These are phyloP conservation scores for Malurus splendens DNA, from an alignment of 2,797 vertebrate genomes.

Conservation along the genomic window DNA sequence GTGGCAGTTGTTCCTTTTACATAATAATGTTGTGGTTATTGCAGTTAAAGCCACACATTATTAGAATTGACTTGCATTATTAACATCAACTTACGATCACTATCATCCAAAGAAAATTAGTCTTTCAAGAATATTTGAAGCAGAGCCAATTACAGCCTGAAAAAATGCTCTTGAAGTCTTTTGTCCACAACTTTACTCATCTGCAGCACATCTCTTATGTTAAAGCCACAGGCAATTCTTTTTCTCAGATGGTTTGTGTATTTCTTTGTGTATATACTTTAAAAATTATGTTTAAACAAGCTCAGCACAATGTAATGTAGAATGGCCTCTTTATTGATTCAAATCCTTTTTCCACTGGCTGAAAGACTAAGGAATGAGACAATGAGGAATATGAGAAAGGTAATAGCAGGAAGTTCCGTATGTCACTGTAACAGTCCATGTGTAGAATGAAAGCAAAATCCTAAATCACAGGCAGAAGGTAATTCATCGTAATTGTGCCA, in stretches of 20 bases:
- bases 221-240: not conserved
- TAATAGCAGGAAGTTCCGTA: not conserved
- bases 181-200: not conserved
- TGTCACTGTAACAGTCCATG: not conserved
- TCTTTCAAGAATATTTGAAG: not conserved
- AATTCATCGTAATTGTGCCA: not conserved
- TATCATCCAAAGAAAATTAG: not conserved
- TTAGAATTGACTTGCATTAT: constrained; percentile 24
- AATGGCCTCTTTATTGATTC: not conserved
- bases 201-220: not conserved
- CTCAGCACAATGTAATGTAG: not conserved
- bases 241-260: not conserved
- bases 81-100: not conserved
- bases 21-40: not conserved
- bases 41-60: not conserved
- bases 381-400: not conserved
- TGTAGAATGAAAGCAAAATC: not conserved
- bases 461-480: not conserved
- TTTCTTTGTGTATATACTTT: not conserved
- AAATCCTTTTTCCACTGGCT: not conserved
- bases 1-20: not conserved
- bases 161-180: constrained; percentile 19
- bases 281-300: not conserved
- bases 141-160: not conserved
- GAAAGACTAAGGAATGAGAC: not conserved